Conservation (phyloP, 2,888 invertebrate genomes). For the Aricia artaxerxes region DNA sequence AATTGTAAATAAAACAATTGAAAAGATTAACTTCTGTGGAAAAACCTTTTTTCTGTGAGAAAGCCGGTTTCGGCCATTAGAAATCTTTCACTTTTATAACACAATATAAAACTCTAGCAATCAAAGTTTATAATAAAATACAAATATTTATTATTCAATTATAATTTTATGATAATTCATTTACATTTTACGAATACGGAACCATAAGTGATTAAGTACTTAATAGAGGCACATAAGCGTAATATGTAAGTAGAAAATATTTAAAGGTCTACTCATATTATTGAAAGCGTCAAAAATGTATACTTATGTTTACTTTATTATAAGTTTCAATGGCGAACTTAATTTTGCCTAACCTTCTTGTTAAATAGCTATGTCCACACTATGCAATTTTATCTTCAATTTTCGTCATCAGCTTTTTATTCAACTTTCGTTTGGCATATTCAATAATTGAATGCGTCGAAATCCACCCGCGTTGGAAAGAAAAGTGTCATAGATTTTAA, state of each 20-base stretch:
- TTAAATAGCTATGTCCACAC: too few species aligned
- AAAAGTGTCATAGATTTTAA: too few species aligned
- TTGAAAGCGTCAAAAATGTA: too few species aligned
- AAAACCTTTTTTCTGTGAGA: too few species aligned
- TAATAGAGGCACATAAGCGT: neutral
- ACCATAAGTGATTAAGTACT: constrained; percentile 16
- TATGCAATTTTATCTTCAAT: too few species aligned
- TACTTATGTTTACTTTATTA: too few species aligned
- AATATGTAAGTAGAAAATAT: neutral
- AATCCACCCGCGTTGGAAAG: too few species aligned
- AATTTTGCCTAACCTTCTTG: too few species aligned
- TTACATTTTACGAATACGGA: neutral
- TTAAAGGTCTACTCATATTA: neutral
- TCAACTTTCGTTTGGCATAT: too few species aligned
- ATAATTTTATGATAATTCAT: constrained; percentile 1
- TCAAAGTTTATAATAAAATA: neutral
- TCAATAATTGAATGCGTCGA: too few species aligned
- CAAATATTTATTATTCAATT: constrained; percentile 18
- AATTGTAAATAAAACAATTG: neutral
- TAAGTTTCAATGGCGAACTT: too few species aligned
- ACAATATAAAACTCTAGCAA: neutral
- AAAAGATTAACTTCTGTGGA: neutral
- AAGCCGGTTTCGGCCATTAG: neutral
- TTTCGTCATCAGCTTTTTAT: too few species aligned
- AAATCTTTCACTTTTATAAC: neutral